These are phyloP conservation scores for Australoheros scitulus DNA, from an alignment of 2,113 vertebrate genomes.

Conservation along the genomic window DNA sequence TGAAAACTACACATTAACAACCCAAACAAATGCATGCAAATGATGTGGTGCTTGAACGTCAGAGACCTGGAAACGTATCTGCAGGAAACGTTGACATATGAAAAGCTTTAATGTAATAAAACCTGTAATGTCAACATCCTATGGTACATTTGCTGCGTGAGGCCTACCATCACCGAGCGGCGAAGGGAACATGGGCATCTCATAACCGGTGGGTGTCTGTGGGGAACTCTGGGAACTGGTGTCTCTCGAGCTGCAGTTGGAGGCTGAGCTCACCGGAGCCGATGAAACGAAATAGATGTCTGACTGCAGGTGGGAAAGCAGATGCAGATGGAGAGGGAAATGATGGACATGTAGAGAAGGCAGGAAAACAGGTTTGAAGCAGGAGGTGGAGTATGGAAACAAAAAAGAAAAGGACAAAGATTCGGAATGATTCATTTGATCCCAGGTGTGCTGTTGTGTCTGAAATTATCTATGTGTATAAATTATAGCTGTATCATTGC, in stretches of 20 bases:
- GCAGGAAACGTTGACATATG: constrained; percentile 21
- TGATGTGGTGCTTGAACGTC: not conserved
- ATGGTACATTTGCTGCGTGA: not conserved
- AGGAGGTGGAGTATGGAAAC: constrained; percentile 1
- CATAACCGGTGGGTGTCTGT: constrained; percentile 88
- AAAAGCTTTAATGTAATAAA: not conserved
- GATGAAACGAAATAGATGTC: constrained; percentile 96
- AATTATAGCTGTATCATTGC: constrained; percentile 54
- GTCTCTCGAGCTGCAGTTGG: constrained; percentile 90
- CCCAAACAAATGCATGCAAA: constrained; percentile 32
- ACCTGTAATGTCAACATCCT: not conserved
- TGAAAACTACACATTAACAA: not conserved
- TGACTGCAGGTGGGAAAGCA: constrained; percentile 81
- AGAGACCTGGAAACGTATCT: constrained; percentile 23
- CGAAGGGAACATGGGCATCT: constrained; percentile 86
- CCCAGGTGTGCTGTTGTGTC: constrained; percentile 12
- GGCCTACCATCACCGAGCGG: constrained; percentile 90
- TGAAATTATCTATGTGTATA: constrained; percentile 39
- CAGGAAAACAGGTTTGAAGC: not conserved
- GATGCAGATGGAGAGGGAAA: not conserved
- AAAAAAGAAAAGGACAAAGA: not conserved
- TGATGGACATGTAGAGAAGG: not conserved
- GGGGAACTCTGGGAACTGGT: constrained; percentile 90
- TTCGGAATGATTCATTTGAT: not conserved
- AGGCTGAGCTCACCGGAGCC: constrained; percentile 85